phyloP scores from a whole-genome alignment of 2,113 vertebrate genomes.

The Triplophysa rosa region DNA sequence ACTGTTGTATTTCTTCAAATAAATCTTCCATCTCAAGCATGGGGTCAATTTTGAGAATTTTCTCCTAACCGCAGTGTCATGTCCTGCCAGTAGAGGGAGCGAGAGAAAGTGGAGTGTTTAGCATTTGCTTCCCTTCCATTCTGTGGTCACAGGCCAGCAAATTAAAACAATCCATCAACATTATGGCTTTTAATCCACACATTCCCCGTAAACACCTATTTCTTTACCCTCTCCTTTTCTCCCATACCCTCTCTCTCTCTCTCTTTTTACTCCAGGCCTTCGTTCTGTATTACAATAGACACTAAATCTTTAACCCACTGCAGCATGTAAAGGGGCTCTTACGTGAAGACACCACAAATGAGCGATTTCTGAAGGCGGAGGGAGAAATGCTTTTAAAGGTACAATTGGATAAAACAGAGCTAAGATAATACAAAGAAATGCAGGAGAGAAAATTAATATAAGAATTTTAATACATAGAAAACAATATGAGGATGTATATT shows the following conservation, averaged over 20 bases:
- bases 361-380: slow-evolving; percentile 31
- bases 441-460: neutral
- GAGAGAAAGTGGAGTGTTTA: neutral
- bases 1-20: too few relatives aligned
- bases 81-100: slow-evolving; percentile 50
- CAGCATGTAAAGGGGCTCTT: slow-evolving; percentile 36
- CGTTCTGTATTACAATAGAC: slow-evolving; percentile 46
- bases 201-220: slow-evolving; percentile 50
- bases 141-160: slow-evolving; percentile 47
- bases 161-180: slow-evolving; percentile 58
- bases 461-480: neutral
- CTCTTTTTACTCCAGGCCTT: slow-evolving; percentile 39
- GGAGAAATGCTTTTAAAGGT: slow-evolving; percentile 7
- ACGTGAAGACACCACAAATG: slow-evolving; percentile 36
- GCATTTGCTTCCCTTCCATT: slow-evolving; percentile 14
- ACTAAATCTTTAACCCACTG: slow-evolving; percentile 54
- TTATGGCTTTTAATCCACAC: slow-evolving; percentile 57
- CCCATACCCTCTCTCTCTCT: slow-evolving; percentile 20
- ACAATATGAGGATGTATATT: neutral
- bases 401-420: neutral
- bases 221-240: slow-evolving; percentile 28
- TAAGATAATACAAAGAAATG: neutral
- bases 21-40: neutral
- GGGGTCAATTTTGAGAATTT: neutral
- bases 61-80: slow-evolving; percentile 21